Evolutionary conservation across 2,888 invertebrate species (phyloP), one percentile per base, ranked within the genome.

Genomic region (Biston betularia): DNA sequence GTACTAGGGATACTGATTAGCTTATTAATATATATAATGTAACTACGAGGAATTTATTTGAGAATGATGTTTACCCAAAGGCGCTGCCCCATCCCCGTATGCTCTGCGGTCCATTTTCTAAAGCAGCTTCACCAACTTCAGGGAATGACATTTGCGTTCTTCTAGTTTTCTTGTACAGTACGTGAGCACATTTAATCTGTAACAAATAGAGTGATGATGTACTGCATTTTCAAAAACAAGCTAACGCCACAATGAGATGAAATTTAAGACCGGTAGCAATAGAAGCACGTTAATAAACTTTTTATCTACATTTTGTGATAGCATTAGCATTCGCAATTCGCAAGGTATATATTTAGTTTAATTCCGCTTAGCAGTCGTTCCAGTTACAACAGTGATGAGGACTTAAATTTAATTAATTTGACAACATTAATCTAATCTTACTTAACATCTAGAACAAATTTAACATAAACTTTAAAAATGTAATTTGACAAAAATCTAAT

Each of bases 171-270:
- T 95, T 95, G 81, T 97, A 97, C 59, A 98, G 88, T 68, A 96
- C 95, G 86, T 97, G 97, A 9, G 97, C 97, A 84, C 97, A 97
- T 94, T 96, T 96, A 24, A 97, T 96, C 97, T 97, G 88, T 85
- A 83, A 80, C 63, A 77, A 69, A 42, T 1, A 54, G 11, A 33
- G 14, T 14, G n/a, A n/a, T n/a, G n/a, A 52, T 9, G 14, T 46
- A 6, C 6, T 38, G 8, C 6, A 8, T 38, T 38, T 38, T 38
- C 24, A 24, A 24, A 24, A 24, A 24, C 24, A 24, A 24, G 24
- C 3, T 24, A 24, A 24, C 24, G 24, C 24, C 24, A 2, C 24
- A 24, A 24, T 24, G 24, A 3, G 1, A 24, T n/a, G n/a, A n/a
- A n/a, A n/a, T n/a, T n/a, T n/a, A n/a, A n/a, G n/a, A 24, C 24